A percentile compares a stretch with the other conserved stretches of the same genome.
phyloP scores from a whole-genome alignment of 2,113 vertebrate species.

The Salminus brasiliensis region DNA sequence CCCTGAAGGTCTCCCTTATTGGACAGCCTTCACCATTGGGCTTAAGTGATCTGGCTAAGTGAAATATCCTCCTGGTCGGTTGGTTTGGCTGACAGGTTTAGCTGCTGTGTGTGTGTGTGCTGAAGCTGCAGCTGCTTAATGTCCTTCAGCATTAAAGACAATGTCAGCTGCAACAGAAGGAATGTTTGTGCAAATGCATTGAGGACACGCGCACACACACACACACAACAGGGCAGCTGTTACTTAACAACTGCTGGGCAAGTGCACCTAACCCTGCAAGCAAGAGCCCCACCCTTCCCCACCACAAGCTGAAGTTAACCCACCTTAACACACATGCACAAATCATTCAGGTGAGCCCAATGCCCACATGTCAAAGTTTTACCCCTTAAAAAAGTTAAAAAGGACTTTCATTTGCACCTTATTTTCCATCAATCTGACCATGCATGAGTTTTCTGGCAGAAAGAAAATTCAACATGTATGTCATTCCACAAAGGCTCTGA shows the following conservation, averaged over 20 bases:
- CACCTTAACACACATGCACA: constrained; percentile 16
- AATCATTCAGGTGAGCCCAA: not conserved
- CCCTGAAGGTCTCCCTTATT: too few species aligned
- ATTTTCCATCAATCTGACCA: too few species aligned
- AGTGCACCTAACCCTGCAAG: constrained; percentile 50
- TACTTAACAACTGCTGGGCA: constrained; percentile 68
- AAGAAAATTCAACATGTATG: too few species aligned
- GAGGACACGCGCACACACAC: constrained; percentile 48
- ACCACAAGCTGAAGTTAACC: not conserved
- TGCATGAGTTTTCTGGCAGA: too few species aligned
- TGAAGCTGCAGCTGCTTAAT: not conserved
- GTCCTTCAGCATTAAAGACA: not conserved
- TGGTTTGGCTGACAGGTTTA: not conserved
- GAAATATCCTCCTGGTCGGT: too few species aligned
- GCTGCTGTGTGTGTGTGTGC: not conserved
- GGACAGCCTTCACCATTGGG: too few species aligned
- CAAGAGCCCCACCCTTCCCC: constrained; percentile 28
- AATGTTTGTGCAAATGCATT: constrained; percentile 17
- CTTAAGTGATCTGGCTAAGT: too few species aligned
- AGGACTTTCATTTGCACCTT: too few species aligned
- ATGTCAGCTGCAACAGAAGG: not conserved
- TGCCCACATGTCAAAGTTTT: not conserved
- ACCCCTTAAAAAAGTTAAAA: not conserved
- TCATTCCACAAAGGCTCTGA: too few species aligned
- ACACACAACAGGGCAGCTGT: constrained; percentile 60